Evolutionary conservation across 2,113 vertebrate species (phyloP).

Genomic region (Equus przewalskii): DNA sequence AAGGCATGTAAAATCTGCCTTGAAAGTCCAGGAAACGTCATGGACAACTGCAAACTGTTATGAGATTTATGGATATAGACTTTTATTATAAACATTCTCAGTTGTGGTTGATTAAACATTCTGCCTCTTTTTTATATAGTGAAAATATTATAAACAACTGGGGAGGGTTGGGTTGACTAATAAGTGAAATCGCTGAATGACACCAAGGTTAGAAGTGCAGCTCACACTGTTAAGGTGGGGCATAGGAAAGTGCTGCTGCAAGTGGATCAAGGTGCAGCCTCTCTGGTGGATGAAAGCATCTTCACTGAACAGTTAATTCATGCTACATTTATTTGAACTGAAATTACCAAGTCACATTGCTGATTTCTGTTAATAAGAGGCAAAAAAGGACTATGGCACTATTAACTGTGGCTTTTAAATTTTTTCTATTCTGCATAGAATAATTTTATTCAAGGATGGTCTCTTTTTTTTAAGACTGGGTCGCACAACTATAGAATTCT

Average conservation of each 20-base stretch:
- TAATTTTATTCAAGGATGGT: not conserved
- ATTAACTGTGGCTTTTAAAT: not conserved
- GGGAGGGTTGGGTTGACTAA: constrained; percentile 13
- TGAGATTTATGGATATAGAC: constrained; percentile 48
- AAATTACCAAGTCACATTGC: not conserved
- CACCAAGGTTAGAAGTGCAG: not conserved
- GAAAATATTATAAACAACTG: constrained; percentile 30
- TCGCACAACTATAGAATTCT: not conserved
- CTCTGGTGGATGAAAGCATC: not conserved
- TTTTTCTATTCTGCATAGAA: not conserved
- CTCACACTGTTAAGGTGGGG: not conserved
- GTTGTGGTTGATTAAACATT: constrained; percentile 48
- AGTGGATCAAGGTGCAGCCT: not conserved
- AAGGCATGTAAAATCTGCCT: constrained; percentile 36
- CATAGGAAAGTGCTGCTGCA: not conserved
- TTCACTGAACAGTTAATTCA: not conserved
- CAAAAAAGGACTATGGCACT: not conserved
- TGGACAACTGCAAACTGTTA: not conserved
- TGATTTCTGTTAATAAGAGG: not conserved
- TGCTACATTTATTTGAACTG: not conserved
- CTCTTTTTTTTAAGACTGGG: not conserved
- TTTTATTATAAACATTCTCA: constrained; percentile 39
- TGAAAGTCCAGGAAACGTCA: constrained; percentile 17
- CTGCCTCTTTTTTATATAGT: not conserved
- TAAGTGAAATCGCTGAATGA: not conserved